phyloP scores from a whole-genome alignment of 2,113 vertebrate genomes.

The Otis tarda region DNA sequence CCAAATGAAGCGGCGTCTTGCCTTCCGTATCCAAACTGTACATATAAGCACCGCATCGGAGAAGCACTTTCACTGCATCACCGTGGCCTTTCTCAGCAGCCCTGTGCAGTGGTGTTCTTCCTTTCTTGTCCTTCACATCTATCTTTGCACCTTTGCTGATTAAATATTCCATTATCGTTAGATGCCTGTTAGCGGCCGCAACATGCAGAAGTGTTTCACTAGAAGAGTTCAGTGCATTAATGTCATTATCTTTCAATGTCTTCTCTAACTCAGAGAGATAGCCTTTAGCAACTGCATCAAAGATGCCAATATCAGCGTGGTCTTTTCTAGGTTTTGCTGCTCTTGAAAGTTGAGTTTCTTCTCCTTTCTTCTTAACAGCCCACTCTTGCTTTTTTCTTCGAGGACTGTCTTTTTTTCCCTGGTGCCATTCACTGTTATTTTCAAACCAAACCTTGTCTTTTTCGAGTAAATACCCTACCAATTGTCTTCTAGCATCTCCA shows the following conservation, averaged over 20 bases:
- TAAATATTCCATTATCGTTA: conserved; percentile 66
- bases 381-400: not conserved
- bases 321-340: not conserved
- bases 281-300: conserved; percentile 58
- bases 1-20: conserved; percentile 71
- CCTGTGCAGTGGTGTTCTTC: conserved; percentile 76
- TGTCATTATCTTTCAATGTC: conserved; percentile 38
- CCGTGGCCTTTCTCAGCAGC: conserved; percentile 72
- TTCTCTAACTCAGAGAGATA: conserved; percentile 60
- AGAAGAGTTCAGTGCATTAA: conserved; percentile 42
- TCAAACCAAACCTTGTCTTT: conserved; percentile 68
- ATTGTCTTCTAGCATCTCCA: conserved; percentile 76
- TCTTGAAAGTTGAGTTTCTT: not conserved
- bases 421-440: not conserved
- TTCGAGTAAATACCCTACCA: conserved; percentile 81
- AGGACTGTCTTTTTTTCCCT: not conserved
- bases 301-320: not conserved
- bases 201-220: conserved; percentile 76
- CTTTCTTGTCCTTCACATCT: conserved; percentile 68
- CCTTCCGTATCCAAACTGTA: conserved; percentile 61
- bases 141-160: conserved; percentile 71
- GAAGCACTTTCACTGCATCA: conserved; percentile 46
- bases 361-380: conserved; percentile 6
- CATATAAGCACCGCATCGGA: conserved; percentile 59
- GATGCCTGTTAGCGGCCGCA: conserved; percentile 71